Evolutionary conservation across 2,797 vertebrate species (phyloP).

Genomic region (Brotula barbata): DNA sequence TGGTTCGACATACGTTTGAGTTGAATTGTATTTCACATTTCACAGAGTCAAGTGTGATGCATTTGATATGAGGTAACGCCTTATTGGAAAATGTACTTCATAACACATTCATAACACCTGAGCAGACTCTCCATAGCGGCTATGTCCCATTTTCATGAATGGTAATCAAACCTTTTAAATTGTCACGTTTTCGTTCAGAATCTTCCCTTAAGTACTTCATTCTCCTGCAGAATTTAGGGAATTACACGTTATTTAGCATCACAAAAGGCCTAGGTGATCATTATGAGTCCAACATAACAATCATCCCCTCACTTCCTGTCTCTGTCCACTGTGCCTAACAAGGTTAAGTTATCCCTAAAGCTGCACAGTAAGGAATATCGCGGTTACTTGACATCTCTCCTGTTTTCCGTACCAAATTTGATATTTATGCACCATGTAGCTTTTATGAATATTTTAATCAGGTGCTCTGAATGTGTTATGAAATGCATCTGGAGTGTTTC

Average conservation of each 20-base stretch:
- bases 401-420: conserved; percentile 32
- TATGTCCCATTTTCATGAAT: conserved; percentile 3
- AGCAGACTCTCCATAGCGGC: conserved; percentile 45
- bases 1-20: conserved; percentile 37
- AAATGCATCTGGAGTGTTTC: conserved; percentile 57
- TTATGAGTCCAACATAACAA: background rate
- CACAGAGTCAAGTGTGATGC: conserved; percentile 40
- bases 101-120: conserved; percentile 60
- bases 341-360: too few species aligned
- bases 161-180: conserved; percentile 2
- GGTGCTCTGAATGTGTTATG: conserved; percentile 66
- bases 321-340: too few species aligned
- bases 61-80: conserved; percentile 34
- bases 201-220: conserved; percentile 2
- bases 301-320: too few species aligned
- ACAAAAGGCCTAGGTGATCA: background rate
- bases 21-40: too few species aligned
- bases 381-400: conserved; percentile 11
- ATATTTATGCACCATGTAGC: conserved; percentile 27
- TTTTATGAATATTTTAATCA: conserved; percentile 56
- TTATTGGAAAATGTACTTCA: conserved; percentile 43
- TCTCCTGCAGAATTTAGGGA: conserved; percentile 5
- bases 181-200: conserved; percentile 1
- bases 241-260: conserved; percentile 8
- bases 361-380: conserved; percentile 4